Evolutionary conservation across 2,113 vertebrate species (phyloP).

Genomic region (Scatophagus argus): DNA sequence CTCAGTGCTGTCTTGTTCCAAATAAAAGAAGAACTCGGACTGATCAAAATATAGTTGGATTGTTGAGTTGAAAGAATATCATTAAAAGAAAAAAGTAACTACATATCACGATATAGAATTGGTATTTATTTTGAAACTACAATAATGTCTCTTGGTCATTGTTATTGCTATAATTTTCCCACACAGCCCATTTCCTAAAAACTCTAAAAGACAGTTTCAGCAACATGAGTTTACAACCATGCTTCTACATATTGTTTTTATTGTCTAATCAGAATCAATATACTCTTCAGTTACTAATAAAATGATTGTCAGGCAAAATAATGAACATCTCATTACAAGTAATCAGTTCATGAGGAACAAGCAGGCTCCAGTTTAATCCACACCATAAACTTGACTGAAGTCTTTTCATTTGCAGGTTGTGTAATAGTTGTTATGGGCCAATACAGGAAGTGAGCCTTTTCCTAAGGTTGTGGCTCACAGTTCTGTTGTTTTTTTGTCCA

Average conservation of each 20-base stretch:
- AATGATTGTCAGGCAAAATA: background rate
- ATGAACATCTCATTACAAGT: background rate
- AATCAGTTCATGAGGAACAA: background rate
- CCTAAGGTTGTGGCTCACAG: background rate
- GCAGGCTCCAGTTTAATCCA: background rate
- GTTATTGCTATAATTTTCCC: background rate
- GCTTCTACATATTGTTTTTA: too few relatives aligned
- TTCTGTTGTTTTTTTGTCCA: conserved; percentile 66
- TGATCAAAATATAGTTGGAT: background rate
- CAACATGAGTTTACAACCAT: background rate
- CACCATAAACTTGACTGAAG: background rate
- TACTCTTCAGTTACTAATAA: background rate
- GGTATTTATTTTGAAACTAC: background rate
- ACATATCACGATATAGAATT: background rate
- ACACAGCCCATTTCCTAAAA: background rate
- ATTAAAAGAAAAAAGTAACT: background rate
- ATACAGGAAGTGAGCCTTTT: conserved; percentile 18
- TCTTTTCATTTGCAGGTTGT: background rate
- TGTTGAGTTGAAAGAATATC: background rate
- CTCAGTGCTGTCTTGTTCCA: too few relatives aligned
- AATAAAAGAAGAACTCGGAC: background rate
- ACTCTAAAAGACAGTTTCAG: background rate
- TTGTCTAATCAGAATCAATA: background rate
- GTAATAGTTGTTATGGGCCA: background rate
- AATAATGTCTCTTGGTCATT: background rate